phyloP scores from a whole-genome alignment of 2,113 vertebrate species.

The Oxyura jamaicensis region DNA sequence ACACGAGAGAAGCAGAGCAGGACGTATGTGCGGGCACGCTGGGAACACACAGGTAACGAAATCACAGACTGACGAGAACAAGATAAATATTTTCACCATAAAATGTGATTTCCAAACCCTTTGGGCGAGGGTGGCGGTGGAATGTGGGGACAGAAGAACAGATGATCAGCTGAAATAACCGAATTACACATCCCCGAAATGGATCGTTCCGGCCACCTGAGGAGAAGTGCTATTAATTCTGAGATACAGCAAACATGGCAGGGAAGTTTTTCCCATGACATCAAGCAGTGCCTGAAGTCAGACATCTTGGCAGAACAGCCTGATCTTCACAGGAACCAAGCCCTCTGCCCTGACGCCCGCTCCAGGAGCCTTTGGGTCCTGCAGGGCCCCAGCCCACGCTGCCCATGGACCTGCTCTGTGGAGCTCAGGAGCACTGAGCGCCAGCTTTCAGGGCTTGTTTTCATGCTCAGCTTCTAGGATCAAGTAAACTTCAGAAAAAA shows the following conservation, averaged over 20 bases:
- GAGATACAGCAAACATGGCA: slow-evolving; percentile 29
- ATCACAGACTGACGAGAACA: neutral
- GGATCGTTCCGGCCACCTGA: neutral
- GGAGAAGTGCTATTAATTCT: slow-evolving; percentile 40
- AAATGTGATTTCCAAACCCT: slow-evolving; percentile 41
- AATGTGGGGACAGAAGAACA: slow-evolving; percentile 45
- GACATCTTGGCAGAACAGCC: neutral
- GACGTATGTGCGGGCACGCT: rapidly evolving
- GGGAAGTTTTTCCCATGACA: neutral
- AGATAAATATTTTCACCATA: slow-evolving; percentile 54
- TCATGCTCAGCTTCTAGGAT: neutral
- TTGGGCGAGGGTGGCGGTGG: neutral
- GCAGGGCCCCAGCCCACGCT: neutral
- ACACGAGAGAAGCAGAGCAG: neutral
- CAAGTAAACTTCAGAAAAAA: neutral
- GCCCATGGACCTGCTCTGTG: neutral
- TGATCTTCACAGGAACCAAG: neutral
- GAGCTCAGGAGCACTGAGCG: neutral
- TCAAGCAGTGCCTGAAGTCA: neutral
- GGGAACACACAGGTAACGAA: neutral
- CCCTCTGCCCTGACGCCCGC: rapidly evolving
- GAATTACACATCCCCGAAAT: slow-evolving; percentile 2
- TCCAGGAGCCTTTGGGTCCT: neutral
- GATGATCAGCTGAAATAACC: slow-evolving; percentile 43
- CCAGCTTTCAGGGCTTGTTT: neutral